phyloP scores from a whole-genome alignment of 2,888 invertebrate genomes.

The Rhimphoctona megacephalus region DNA sequence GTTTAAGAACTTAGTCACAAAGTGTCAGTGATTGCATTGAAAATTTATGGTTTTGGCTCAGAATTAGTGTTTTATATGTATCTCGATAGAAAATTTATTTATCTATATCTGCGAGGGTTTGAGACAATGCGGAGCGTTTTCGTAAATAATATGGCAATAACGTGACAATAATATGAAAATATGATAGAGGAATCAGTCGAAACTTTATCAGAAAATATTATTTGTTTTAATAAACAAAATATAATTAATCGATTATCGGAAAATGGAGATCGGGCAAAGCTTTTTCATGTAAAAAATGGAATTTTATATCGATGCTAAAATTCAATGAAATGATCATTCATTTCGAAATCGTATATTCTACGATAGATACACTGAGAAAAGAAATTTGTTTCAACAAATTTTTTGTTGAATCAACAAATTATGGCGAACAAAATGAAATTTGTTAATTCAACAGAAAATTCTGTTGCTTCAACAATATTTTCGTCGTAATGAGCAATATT shows the following conservation, averaged over 20 bases:
- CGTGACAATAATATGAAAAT: neutral
- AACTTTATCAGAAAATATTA: neutral
- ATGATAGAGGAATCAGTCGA: neutral
- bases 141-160: neutral
- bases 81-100: neutral
- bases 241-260: neutral
- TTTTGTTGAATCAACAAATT: no score
- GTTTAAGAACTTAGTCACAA: slow-evolving; percentile 21
- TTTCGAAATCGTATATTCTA: neutral
- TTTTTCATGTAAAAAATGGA: neutral
- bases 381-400: no score
- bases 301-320: neutral
- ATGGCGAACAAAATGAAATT: no score
- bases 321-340: neutral
- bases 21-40: neutral
- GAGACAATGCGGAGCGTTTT: neutral
- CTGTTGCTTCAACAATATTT: no score
- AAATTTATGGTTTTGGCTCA: slow-evolving; percentile 33
- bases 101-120: neutral
- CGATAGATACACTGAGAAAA: no score
- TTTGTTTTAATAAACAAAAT: neutral
- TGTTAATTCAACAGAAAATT: no score
- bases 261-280: neutral
- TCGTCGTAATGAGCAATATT: no score
- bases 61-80: slow-evolving; percentile 20